Conservation (phyloP, 1,140 invertebrate species). For the Atta cephalotes region DNA sequence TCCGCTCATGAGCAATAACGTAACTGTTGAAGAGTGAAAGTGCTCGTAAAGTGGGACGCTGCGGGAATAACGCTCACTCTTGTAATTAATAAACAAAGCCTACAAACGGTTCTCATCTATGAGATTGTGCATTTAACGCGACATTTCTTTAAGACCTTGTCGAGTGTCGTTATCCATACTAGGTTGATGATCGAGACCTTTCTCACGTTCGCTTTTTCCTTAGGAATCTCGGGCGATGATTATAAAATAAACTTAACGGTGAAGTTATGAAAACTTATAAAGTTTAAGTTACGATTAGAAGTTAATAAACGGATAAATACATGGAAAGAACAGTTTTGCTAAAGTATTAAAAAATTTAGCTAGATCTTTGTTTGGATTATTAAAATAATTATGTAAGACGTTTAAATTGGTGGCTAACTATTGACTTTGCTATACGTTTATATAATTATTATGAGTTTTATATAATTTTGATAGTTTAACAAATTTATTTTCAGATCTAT, state of each 20-base stretch:
- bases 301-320: background rate
- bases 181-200: conserved; percentile 56
- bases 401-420: too few relatives aligned
- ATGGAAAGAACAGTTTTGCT: too few relatives aligned
- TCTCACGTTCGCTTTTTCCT: conserved; percentile 22
- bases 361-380: too few relatives aligned
- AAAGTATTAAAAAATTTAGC: too few relatives aligned
- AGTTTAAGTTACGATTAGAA: background rate
- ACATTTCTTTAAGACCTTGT: conserved; percentile 61
- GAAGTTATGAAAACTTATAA: background rate
- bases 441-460: too few relatives aligned
- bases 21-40: conserved; percentile 84
- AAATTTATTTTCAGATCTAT: too few relatives aligned
- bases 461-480: too few relatives aligned
- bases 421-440: too few relatives aligned
- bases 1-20: conserved; percentile 78
- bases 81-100: conserved; percentile 82
- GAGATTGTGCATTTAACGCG: conserved; percentile 41
- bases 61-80: conserved; percentile 72
- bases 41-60: conserved; percentile 80
- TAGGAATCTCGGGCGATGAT: background rate
- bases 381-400: too few relatives aligned
- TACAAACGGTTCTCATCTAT: conserved; percentile 43
- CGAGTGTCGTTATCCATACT: background rate
- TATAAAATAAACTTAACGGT: background rate